These are phyloP conservation scores for Tinea pellionella DNA, from an alignment of 2,888 invertebrate species.

Conservation along the genomic window DNA sequence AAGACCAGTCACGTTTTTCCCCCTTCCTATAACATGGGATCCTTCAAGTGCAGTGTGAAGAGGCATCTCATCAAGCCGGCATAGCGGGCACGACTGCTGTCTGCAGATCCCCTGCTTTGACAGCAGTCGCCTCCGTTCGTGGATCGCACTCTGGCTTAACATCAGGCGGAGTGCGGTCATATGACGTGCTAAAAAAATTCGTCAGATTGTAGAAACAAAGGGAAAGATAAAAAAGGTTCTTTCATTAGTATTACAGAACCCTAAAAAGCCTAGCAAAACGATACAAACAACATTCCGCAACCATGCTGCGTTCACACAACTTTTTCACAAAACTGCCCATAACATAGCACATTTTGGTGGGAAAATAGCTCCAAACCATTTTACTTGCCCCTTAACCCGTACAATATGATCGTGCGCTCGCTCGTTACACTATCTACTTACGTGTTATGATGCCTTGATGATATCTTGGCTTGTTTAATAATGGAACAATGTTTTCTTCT, in stretches of 20 bases:
- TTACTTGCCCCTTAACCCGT: constrained; percentile 5
- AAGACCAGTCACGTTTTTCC: too few relatives aligned
- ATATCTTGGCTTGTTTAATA: constrained; percentile 3
- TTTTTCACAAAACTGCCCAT: constrained; percentile 3
- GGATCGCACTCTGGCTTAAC: too few relatives aligned
- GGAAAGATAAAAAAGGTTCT: background rate
- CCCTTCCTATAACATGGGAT: too few relatives aligned
- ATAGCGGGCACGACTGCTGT: too few relatives aligned
- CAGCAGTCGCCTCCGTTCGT: too few relatives aligned
- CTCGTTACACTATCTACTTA: constrained; percentile 5
- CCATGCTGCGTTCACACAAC: background rate
- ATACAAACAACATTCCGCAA: background rate
- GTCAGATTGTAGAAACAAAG: background rate
- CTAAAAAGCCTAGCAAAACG: background rate
- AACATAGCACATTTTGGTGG: background rate
- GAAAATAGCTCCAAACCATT: background rate
- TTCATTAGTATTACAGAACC: background rate
- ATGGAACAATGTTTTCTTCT: background rate
- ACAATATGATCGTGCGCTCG: background rate
- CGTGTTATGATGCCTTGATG: constrained; percentile 8
- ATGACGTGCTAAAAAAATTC: background rate
- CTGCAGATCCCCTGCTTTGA: too few relatives aligned
- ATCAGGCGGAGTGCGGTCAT: too few relatives aligned
- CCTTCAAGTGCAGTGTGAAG: too few relatives aligned
- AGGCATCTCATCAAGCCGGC: too few relatives aligned